Evolutionary conservation across 2,888 invertebrate species (phyloP).

Genomic region (Deilephila porcellus): DNA sequence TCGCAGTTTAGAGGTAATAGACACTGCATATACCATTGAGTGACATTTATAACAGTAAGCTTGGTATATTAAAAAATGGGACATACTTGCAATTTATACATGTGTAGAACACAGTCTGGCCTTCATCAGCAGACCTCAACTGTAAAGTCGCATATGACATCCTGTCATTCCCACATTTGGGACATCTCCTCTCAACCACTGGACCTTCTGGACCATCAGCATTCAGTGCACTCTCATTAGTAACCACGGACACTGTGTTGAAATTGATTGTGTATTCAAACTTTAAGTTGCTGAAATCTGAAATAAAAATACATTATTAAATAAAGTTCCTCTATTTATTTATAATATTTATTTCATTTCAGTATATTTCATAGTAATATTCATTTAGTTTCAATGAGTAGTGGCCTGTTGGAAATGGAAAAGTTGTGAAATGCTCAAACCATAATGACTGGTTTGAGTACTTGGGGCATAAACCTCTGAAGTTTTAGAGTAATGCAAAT

Average conservation of each 20-base stretch:
- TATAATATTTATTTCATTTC: no score
- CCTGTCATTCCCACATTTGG: slow-evolving; percentile 94
- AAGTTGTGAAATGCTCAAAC: no score
- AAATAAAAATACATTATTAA: slow-evolving; percentile 43
- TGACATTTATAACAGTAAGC: neutral
- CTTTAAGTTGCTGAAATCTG: slow-evolving; percentile 87
- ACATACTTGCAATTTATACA: slow-evolving; percentile 96
- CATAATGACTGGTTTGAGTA: no score
- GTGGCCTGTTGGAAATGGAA: no score
- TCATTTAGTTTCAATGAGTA: no score
- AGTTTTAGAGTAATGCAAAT: no score
- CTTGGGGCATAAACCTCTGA: no score
- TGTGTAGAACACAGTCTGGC: slow-evolving; percentile 99
- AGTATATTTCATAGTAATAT: no score
- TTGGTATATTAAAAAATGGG: neutral
- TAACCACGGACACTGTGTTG: slow-evolving; percentile 81
- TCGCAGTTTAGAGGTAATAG: no score
- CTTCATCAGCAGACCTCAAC: slow-evolving; percentile 98
- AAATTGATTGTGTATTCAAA: slow-evolving; percentile 90
- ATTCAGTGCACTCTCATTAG: slow-evolving; percentile 63
- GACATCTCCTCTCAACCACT: slow-evolving; percentile 91
- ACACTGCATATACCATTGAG: neutral
- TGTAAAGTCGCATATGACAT: slow-evolving; percentile 99
- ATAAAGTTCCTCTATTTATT: no score
- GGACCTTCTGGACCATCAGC: slow-evolving; percentile 88